phyloP scores from a whole-genome alignment of 2,113 vertebrate genomes.

The Progne subis region DNA sequence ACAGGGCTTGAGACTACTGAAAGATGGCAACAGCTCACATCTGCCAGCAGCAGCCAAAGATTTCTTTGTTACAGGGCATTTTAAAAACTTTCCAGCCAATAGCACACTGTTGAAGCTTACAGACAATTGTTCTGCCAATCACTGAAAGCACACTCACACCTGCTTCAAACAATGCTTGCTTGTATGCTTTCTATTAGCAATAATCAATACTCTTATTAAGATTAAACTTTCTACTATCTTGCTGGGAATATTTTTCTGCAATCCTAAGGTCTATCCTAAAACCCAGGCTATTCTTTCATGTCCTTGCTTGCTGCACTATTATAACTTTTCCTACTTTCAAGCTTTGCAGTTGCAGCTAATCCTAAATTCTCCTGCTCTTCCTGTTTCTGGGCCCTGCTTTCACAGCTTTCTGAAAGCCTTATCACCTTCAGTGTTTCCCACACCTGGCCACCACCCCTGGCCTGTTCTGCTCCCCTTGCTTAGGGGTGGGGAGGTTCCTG shows the following conservation, averaged over 20 bases:
- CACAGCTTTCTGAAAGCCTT: not conserved
- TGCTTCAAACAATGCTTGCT: not conserved
- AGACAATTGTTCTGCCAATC: not conserved
- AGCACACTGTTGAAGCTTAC: not conserved
- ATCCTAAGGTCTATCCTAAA: not conserved
- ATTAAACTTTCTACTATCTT: not conserved
- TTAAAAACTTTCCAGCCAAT: not conserved
- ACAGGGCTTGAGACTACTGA: not conserved
- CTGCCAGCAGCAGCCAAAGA: not conserved
- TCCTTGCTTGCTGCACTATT: not conserved
- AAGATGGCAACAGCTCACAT: not conserved
- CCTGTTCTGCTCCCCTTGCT: not conserved
- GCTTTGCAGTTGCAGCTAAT: not conserved
- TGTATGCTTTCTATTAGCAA: not conserved
- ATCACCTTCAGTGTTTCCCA: not conserved
- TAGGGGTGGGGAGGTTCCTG: not conserved
- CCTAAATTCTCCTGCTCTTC: not conserved
- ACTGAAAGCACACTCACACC: not conserved
- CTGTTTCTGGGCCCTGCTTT: not conserved
- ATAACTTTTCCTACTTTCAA: not conserved
- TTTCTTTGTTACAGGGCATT: not conserved
- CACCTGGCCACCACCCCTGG: not conserved
- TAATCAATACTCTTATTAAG: not conserved
- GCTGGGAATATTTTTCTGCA: not conserved
- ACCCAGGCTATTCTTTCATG: not conserved